phyloP scores from a whole-genome alignment of 2,888 invertebrate species.

The Coenonympha glycerion region DNA sequence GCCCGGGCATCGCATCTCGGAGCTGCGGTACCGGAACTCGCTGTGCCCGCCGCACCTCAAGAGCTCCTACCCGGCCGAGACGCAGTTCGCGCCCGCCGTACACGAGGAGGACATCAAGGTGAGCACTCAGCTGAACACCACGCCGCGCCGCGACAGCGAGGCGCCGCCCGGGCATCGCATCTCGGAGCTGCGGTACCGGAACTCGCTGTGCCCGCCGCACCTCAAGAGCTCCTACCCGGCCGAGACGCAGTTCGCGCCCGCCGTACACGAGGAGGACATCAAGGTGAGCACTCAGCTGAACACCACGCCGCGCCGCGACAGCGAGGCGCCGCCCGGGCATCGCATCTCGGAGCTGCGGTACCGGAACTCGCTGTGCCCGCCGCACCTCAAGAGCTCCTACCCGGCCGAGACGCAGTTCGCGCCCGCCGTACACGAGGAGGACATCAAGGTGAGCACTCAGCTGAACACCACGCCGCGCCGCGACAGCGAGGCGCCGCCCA shows the following conservation, averaged over 20 bases:
- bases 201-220: slow-evolving; percentile 89
- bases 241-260: slow-evolving; percentile 81
- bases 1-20: slow-evolving; percentile 70
- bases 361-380: slow-evolving; percentile 87
- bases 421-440: slow-evolving; percentile 64
- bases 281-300: slow-evolving; percentile 56
- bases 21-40: slow-evolving; percentile 87
- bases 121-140: slow-evolving; percentile 47
- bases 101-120: slow-evolving; percentile 70
- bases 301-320: slow-evolving; percentile 40
- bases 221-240: slow-evolving; percentile 89
- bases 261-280: slow-evolving; percentile 67
- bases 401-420: slow-evolving; percentile 86
- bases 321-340: slow-evolving; percentile 35
- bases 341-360: slow-evolving; percentile 82
- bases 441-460: slow-evolving; percentile 43
- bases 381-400: slow-evolving; percentile 89
- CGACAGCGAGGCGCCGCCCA: slow-evolving; percentile 32
- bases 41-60: slow-evolving; percentile 89
- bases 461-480: slow-evolving; percentile 40
- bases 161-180: slow-evolving; percentile 49
- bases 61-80: slow-evolving; percentile 89
- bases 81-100: slow-evolving; percentile 77
- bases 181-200: slow-evolving; percentile 85
- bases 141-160: slow-evolving; percentile 28